A percentile compares a stretch with the other conserved stretches of the same genome.
Conservation (phyloP, 2,888 invertebrate species). For the Calameuta filiformis region DNA sequence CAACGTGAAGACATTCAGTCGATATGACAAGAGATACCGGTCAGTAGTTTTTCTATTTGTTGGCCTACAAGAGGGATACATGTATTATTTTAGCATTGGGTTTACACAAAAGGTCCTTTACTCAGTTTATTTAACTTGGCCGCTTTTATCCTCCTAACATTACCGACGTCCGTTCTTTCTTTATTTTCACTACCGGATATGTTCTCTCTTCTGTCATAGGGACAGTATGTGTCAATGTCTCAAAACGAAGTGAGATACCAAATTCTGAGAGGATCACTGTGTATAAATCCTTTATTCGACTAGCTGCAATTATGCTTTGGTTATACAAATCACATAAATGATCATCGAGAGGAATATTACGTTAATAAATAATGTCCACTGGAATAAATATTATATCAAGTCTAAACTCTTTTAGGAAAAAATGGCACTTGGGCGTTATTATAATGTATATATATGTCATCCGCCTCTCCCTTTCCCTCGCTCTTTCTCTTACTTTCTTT, state of each 20-base stretch:
- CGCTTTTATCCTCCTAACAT: conserved; percentile 42
- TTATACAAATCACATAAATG: conserved; percentile 7
- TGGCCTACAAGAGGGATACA: conserved; percentile 13
- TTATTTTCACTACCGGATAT: conserved; percentile 19
- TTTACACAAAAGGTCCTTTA: conserved; percentile 55
- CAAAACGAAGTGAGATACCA: not conserved
- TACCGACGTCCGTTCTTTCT: conserved; percentile 36
- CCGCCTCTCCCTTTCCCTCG: not conserved
- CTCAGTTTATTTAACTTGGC: conserved; percentile 31
- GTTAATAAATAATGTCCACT: conserved; percentile 35
- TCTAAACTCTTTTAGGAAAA: not conserved
- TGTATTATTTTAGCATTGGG: conserved; percentile 55
- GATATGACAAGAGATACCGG: not conserved
- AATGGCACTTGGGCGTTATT: not conserved
- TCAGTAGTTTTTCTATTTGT: not conserved
- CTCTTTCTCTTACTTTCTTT: not conserved
- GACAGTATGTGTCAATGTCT: not conserved
- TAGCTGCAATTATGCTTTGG: conserved; percentile 17
- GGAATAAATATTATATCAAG: conserved; percentile 35
- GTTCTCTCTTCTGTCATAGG: not conserved
- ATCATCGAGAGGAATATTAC: not conserved
- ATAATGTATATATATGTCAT: not conserved
- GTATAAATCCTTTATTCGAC: conserved; percentile 15
- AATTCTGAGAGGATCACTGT: conserved; percentile 4
- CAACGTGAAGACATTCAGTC: not conserved